Base-by-base conservation (phyloP, 1,140 invertebrate genomes). In the Drosophila oshimai region DNA sequence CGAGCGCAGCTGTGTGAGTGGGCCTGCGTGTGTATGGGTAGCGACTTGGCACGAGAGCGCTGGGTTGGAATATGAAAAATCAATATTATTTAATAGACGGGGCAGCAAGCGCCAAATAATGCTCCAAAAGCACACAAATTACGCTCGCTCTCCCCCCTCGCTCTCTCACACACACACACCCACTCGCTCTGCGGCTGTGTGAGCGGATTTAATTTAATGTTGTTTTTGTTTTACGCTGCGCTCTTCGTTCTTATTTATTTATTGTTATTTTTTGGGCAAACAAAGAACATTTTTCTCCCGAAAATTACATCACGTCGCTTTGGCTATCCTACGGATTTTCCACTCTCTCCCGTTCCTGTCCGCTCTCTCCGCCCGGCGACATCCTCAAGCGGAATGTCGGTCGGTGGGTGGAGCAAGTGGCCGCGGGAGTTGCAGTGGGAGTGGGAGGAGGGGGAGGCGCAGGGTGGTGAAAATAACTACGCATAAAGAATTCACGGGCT, bases 1-100 rank as follows among this genome's bases (percentile, higher is more conserved):
- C 37, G 55, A 18, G 24, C 34, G 12, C 36, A 24, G 18, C 17
- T 72, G 29, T 49, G 42, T 74, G 61, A 45, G 73, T 71, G 24
- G 44, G 61, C 37, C 44, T 49, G 46, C 36, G 34, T 65, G 51
- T 68, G 54, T 67, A 72, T 72, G n/a, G n/a, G n/a, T n/a, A n/a
- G n/a, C n/a, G n/a, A n/a, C n/a, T n/a, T n/a, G n/a, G n/a, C n/a
- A 61, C 54, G 42, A 49, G 71, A 78, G 67, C 49, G 44, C 61
- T 46, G 62, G 60, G 58, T 86, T 84, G 69, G 68, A 77, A 89
- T 89, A 80, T 75, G 86, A 89, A 80, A 89, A 80, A 80, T 84
- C 72, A 89, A 89, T 86, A 89, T 80, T 89, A 89, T 86, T 86
- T 77, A 89, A 89, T 71, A 89, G 79, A 74, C 73, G 53, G 42